A percentile compares a stretch with the other conserved stretches of the same genome.
Evolutionary conservation across 2,797 vertebrate species (phyloP).

Genomic region (Serranus cabrilla): DNA sequence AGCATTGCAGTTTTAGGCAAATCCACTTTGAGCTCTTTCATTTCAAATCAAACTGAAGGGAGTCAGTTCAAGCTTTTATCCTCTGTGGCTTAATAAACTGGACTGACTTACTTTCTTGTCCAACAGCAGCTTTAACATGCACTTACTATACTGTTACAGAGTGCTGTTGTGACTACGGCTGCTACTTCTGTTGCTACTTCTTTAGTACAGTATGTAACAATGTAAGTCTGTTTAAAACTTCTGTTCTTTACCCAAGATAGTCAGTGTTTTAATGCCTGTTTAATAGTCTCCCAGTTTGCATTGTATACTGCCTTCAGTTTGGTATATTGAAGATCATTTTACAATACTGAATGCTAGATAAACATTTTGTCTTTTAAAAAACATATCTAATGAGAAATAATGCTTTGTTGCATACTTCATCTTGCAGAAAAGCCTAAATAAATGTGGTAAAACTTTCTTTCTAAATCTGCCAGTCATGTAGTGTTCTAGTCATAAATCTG

Average conservation of each 20-base stretch:
- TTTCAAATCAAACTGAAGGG: conserved; percentile 31
- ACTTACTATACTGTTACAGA: background rate
- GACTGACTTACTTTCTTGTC: conserved; percentile 11
- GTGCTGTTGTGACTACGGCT: background rate
- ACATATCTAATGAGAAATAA: background rate
- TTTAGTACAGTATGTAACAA: background rate
- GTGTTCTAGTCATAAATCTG: no score
- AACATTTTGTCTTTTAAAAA: background rate
- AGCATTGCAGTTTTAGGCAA: conserved; percentile 35
- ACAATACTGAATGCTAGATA: background rate
- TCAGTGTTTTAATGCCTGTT: background rate
- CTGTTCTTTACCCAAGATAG: background rate
- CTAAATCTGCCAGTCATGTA: background rate
- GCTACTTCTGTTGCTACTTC: background rate
- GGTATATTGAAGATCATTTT: background rate
- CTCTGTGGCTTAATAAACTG: conserved; percentile 16
- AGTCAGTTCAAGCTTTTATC: conserved; percentile 24
- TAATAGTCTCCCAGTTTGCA: background rate
- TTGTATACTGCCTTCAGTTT: background rate
- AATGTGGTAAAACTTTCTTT: background rate
- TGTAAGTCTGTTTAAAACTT: background rate
- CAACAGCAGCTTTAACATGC: background rate
- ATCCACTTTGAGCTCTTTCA: conserved; percentile 41
- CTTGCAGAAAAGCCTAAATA: background rate
- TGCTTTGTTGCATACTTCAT: background rate